Conservation (phyloP, 2,888 invertebrate species). For the Scaptomyza tumidula region DNA sequence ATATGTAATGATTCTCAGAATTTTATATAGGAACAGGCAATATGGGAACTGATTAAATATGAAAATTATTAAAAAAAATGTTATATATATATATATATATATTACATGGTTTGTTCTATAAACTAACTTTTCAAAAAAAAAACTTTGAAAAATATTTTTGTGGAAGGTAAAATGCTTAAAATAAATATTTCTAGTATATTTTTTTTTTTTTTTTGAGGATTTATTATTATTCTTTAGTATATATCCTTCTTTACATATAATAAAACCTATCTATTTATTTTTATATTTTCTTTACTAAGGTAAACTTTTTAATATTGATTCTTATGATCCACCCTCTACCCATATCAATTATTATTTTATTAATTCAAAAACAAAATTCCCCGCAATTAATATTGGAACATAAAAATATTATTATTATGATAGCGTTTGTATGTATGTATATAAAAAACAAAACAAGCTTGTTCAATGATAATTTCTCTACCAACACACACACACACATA, state of each 20-base stretch:
- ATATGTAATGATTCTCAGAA: constrained; percentile 7
- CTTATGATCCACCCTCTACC: too few relatives aligned
- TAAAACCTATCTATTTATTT: too few relatives aligned
- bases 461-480: constrained; percentile 1
- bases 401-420: neutral
- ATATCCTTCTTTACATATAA: too few relatives aligned
- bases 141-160: neutral
- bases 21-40: neutral
- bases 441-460: neutral
- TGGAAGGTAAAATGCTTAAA: too few relatives aligned
- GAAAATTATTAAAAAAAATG: neutral
- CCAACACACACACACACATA: neutral
- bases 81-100: neutral
- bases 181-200: too few relatives aligned
- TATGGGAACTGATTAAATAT: neutral
- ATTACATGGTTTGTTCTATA: neutral
- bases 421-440: neutral
- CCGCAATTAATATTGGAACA: neutral
- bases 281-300: too few relatives aligned
- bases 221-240: too few relatives aligned
- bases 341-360: neutral
- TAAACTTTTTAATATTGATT: too few relatives aligned
- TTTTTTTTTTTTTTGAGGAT: too few relatives aligned
- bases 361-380: neutral
- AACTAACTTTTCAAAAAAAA: neutral